Evolutionary conservation across 2,797 vertebrate genomes (phyloP).

Genomic region (Sebastiscus albofasciatus): DNA sequence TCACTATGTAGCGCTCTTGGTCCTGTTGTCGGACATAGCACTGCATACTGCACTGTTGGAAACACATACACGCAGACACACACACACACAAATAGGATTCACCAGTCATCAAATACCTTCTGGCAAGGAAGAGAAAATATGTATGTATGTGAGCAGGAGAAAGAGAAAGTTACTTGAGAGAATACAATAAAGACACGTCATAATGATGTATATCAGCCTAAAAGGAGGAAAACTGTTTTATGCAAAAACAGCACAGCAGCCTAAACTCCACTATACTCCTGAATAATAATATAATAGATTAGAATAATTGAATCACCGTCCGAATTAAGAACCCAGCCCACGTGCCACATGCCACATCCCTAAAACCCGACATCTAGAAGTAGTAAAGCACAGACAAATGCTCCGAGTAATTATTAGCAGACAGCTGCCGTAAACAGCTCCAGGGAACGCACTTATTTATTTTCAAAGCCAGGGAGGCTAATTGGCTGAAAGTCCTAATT

Average conservation of each 20-base stretch:
- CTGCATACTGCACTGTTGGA: not conserved
- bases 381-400: not conserved
- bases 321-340: not conserved
- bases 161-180: slow-evolving; percentile 11
- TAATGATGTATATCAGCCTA: slow-evolving; percentile 20
- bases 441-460: slow-evolving; percentile 22
- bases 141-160: slow-evolving; percentile 3
- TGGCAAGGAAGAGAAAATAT: slow-evolving; percentile 5
- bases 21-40: not conserved
- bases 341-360: not conserved
- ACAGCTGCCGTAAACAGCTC: slow-evolving; percentile 25
- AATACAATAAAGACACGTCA: slow-evolving; percentile 20
- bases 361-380: not conserved
- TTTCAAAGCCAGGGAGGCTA: slow-evolving; percentile 25
- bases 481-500: slow-evolving; percentile 46
- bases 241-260: not conserved
- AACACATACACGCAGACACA: not conserved
- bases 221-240: not conserved
- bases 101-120: slow-evolving; percentile 37
- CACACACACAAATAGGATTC: slow-evolving; percentile 2
- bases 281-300: not conserved
- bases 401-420: slow-evolving; percentile 28
- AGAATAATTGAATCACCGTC: not conserved
- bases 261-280: not conserved
- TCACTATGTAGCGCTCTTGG: not conserved